phyloP scores from a whole-genome alignment of 1,140 invertebrate genomes.

The Drosophila sechellia region DNA sequence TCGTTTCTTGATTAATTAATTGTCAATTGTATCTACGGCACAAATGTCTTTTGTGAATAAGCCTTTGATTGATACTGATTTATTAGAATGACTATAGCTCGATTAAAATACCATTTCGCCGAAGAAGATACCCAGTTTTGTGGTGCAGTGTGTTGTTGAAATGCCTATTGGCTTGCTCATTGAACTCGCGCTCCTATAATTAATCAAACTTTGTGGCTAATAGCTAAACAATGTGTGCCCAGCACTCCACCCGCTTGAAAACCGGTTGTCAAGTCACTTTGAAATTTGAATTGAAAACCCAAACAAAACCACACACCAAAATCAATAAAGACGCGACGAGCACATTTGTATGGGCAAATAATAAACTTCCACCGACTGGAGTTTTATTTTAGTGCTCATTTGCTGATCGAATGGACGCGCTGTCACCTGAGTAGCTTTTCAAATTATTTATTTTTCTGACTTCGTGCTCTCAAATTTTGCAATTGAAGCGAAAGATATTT shows the following conservation, averaged over 20 bases:
- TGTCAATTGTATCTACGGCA: conserved; percentile 6
- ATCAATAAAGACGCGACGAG: conserved; percentile 8
- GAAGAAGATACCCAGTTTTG: not conserved
- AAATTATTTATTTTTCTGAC: not conserved
- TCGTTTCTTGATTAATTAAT: conserved; percentile 16
- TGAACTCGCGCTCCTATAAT: conserved; percentile 59
- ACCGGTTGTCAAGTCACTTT: conserved; percentile 59
- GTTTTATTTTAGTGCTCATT: conserved; percentile 23
- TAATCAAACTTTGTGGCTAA: conserved; percentile 73
- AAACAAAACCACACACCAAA: conserved; percentile 28
- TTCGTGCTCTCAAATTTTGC: not conserved
- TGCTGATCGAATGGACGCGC: conserved; percentile 1
- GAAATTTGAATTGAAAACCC: conserved; percentile 42
- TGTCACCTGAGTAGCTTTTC: conserved; percentile 22
- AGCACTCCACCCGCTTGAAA: conserved; percentile 12
- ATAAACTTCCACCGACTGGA: conserved; percentile 10
- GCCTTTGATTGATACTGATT: conserved; percentile 15
- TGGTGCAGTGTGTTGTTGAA: conserved; percentile 39
- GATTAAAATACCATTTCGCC: not conserved
- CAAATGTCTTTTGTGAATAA: conserved; percentile 4
- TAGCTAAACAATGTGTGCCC: conserved; percentile 67
- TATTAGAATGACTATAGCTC: not conserved
- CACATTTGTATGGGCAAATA: conserved; percentile 15
- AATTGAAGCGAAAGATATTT: not conserved
- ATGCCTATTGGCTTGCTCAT: conserved; percentile 55